Evolutionary conservation across 2,113 vertebrate genomes (phyloP), one percentile per base, ranked within the genome.

Genomic region (Tragelaphus imberbis): DNA sequence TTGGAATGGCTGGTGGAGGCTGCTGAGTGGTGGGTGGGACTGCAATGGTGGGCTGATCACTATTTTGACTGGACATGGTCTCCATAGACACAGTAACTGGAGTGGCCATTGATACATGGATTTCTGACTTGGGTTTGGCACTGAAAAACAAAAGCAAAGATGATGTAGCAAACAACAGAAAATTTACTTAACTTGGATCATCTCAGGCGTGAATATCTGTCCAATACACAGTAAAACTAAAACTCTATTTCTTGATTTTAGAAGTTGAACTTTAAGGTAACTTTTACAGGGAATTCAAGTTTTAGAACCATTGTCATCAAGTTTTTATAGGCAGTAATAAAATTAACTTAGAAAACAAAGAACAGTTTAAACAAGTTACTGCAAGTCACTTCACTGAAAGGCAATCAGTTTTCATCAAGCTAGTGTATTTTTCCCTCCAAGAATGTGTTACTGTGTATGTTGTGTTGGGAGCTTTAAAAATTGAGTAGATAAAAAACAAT

Each of bases 111-210:
- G 99, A 98, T 96, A 99, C 99, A 10, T 99, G 99, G 82, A 99
- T 98, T 97, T 99, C 99, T 1, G 99, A 98, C 98, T 99, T 99
- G 82, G 99, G 99, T 98, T 99, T 99, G 95, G 99, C 98, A 33
- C 99, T 99, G 98, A 44, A 98, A 98, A 5, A 91, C n/a, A 95
- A 95, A 97, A 93, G 56, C 25, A 96, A 94, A 65, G 16, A 13
- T 79, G 7, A 71, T 2, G 7, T 17, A 94, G 88, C 81, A 82
- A 90, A 28, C 5, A 13, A 68, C 7, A 88, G 28, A 68, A 75
- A 91, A 82, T 3, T 44, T 33, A 5, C 33, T 95, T 85, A 79
- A 55, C 17, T 12, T 63, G 28, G 7, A 80, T 28, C 6, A 77
- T 53, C 53, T 80, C 11, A 79, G 53, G 53, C 3, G 63, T 15